These are phyloP conservation scores for Ranitomeya variabilis DNA, from an alignment of 2,113 vertebrate species.

Conservation along the genomic window DNA sequence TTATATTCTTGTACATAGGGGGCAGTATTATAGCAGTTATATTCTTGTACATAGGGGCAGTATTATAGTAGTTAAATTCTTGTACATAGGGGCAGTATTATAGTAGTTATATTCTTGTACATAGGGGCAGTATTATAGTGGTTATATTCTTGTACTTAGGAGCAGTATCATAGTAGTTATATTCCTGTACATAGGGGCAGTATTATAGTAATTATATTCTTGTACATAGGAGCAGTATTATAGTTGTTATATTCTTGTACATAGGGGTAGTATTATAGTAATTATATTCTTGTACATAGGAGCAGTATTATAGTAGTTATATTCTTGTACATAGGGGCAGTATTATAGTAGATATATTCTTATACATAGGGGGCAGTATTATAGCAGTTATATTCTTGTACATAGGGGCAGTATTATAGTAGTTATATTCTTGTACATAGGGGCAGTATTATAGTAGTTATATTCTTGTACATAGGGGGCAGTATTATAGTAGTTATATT, in stretches of 20 bases:
- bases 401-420: not conserved
- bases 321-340: not conserved
- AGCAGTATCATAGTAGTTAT: not conserved
- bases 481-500: too few species aligned
- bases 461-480: too few species aligned
- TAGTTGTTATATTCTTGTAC: not conserved
- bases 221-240: not conserved
- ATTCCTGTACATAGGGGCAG: not conserved
- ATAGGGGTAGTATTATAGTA: not conserved
- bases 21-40: not conserved
- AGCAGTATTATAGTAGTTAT: conserved; percentile 2
- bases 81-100: not conserved
- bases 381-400: not conserved
- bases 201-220: not conserved
- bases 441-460: not conserved
- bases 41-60: too few species aligned
- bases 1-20: not conserved
- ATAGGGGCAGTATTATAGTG: not conserved
- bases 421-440: not conserved
- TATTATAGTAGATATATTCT: not conserved
- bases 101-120: not conserved
- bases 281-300: not conserved
- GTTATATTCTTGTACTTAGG: not conserved
- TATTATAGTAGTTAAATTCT: too few species aligned
- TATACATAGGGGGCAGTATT: not conserved